Base-by-base conservation (phyloP, 2,113 vertebrate species). In the Telmatochromis brichardi region DNA sequence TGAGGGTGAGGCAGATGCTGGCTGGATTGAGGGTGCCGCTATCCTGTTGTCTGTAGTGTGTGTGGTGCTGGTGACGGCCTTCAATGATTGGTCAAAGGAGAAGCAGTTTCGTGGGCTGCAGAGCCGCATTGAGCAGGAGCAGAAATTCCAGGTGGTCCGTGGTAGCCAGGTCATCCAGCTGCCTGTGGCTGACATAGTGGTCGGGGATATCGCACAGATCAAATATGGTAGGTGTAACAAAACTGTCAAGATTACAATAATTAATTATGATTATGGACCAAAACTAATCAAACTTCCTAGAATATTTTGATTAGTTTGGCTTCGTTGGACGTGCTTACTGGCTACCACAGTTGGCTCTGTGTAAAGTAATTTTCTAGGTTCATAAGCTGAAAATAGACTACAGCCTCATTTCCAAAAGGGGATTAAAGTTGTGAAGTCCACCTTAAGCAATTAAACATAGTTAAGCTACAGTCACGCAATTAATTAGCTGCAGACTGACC, bases 11-110 rank as follows among this genome's bases (percentile, higher is more conserved):
- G 94, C 98, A 0, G 98, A 99, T 90, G 98, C 99, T 0, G 99
- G 99, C 80, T 99, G 99, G 99, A 99, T 99, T 5, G 99, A 99
- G 94, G 99, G 99, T 3, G 99, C 98, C 1, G 99, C 99, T 92
- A 99, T 99, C 92, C 96, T 99, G 1, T 97, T 99, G 51, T 99
- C 99, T 0, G 99, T 99, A 94, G 98, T 98, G 92, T 99, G 99
- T 6, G 99, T 99, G 35, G 99, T 99, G 31, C 96, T 99, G 21
- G 99, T 99, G 94, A 99, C 99, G 1, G 99, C 99, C 92, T 99
- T 99, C 95, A 99, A 99, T 35, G 99, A 99, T 95, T 99, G 99
- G 99, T 99, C 98, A 93, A 99, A 99, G 90, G 99, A 99, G 96
- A 99, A 99, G 87, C 99, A 99, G 96, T 99, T 99, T 87, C 97